phyloP scores from a whole-genome alignment of 2,888 invertebrate species.

The Meliscaeva auricollis region DNA sequence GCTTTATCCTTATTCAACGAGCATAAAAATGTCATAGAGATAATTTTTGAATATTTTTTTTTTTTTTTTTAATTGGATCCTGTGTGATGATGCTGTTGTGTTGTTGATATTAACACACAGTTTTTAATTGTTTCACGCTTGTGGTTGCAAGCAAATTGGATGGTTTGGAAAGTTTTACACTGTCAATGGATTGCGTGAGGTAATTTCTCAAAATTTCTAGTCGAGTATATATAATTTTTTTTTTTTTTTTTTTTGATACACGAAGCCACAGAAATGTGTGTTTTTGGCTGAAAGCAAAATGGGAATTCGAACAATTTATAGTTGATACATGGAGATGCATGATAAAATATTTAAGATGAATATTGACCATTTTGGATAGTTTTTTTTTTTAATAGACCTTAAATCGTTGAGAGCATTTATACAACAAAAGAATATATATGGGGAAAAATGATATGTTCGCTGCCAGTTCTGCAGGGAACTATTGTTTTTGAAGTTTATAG shows the following conservation, averaged over 20 bases:
- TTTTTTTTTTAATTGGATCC: slow-evolving; percentile 1
- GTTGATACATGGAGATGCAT: not conserved
- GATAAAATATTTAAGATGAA: no score
- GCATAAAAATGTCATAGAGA: slow-evolving; percentile 31
- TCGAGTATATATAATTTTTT: slow-evolving; percentile 2
- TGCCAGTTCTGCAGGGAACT: no score
- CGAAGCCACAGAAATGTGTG: not conserved
- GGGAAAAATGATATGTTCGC: no score
- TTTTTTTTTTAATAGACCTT: no score
- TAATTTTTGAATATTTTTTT: slow-evolving; percentile 1
- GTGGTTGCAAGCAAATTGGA: slow-evolving; percentile 57
- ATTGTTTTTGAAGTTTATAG: no score
- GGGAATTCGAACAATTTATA: not conserved
- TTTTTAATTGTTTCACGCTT: slow-evolving; percentile 48
- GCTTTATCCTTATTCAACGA: slow-evolving; percentile 32
- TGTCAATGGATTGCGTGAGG: slow-evolving; percentile 50
- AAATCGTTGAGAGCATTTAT: no score
- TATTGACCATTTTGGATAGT: no score
- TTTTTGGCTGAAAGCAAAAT: not conserved
- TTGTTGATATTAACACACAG: slow-evolving; percentile 41
- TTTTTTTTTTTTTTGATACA: not conserved
- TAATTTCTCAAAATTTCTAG: slow-evolving; percentile 42
- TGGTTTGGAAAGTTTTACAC: slow-evolving; percentile 45
- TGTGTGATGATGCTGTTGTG: slow-evolving; percentile 13
- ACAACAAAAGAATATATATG: no score